Base-by-base conservation (phyloP, 2,888 invertebrate genomes). In the Chymomyza caudatula region DNA sequence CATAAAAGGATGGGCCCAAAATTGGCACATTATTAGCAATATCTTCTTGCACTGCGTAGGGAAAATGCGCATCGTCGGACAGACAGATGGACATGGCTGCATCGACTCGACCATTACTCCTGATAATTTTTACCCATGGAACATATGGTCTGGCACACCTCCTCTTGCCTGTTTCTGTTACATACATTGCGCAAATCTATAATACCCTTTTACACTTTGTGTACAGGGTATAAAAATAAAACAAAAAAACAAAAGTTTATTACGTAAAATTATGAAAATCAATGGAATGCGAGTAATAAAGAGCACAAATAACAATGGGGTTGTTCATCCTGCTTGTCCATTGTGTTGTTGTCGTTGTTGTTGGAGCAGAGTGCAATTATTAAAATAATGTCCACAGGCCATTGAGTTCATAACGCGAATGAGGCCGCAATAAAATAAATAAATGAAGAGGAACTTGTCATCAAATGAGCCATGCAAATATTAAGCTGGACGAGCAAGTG, bases 371-470 rank as follows among this genome's bases (percentile, higher is more conserved):
- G 72, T 77, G 77, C 86, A 88, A 88, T 88, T 88, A 88, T 87
- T 78, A 85, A 85, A 88, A 87, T 87, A 81, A 78, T 82, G 80
- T 80, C 75, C 84, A 87, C 85, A 86, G 87, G 71, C 86, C 88
- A 88, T 88, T 88, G 88, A 88, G 80, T 82, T 86, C 87, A 85
- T 88, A 87, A 88, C 88, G 84, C 86, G 88, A 88, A 86, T 86
- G 88, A 87, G 88, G 87, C 87, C 88, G 88, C 88, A 88, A 87
- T 88, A 88, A 88, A 88, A 88, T 88, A 88, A 88, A 88, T 88
- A 88, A 88, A 87, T 84, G 85, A 86, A 86, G 81, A 82, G 83
- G 75, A 86, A 82, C 79, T 85, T 82, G 83, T 77, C 56, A 71
- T 77, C 78, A 85, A 83, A 82, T 82, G 82, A 84, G 82, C 70